Conservation (phyloP, 2,888 invertebrate species). For the Trichogramma dendrolimi region DNA sequence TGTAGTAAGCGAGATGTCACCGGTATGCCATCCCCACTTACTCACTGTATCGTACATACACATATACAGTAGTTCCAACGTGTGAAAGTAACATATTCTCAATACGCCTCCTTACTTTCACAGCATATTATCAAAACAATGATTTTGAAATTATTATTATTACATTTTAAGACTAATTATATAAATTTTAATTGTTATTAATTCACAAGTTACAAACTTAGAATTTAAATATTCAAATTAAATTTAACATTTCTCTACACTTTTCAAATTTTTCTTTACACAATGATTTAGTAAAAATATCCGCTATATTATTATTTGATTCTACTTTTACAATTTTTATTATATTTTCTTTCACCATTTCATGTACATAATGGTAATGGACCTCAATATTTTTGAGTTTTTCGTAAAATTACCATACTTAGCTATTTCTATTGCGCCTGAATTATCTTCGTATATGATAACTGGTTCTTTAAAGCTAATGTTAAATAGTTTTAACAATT, state of each 20-base stretch:
- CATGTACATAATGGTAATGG: constrained; percentile 15
- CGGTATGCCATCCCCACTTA: too few species aligned
- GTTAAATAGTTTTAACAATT: constrained; percentile 13
- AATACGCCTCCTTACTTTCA: too few species aligned
- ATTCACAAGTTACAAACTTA: too few species aligned
- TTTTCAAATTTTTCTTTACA: neutral
- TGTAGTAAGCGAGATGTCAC: too few species aligned
- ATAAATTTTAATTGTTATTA: too few species aligned
- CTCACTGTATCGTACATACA: too few species aligned
- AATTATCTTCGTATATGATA: constrained; percentile 24
- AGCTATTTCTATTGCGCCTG: constrained; percentile 21
- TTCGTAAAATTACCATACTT: constrained; percentile 27
- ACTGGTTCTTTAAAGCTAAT: constrained; percentile 16
- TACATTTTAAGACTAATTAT: too few species aligned
- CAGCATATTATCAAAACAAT: too few species aligned
- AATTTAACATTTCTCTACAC: constrained; percentile 2
- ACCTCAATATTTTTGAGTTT: constrained; percentile 15
- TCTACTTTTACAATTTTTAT: constrained; percentile 14
- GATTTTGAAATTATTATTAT: too few species aligned
- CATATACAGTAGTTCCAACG: too few species aligned
- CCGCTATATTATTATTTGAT: constrained; percentile 10
- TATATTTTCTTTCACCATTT: constrained; percentile 12
- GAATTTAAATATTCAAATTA: too few species aligned
- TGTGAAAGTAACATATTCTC: too few species aligned
- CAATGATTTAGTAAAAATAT: constrained; percentile 10